phyloP scores from a whole-genome alignment of 2,113 vertebrate genomes.

The Phalacrocorax brasilianus region DNA sequence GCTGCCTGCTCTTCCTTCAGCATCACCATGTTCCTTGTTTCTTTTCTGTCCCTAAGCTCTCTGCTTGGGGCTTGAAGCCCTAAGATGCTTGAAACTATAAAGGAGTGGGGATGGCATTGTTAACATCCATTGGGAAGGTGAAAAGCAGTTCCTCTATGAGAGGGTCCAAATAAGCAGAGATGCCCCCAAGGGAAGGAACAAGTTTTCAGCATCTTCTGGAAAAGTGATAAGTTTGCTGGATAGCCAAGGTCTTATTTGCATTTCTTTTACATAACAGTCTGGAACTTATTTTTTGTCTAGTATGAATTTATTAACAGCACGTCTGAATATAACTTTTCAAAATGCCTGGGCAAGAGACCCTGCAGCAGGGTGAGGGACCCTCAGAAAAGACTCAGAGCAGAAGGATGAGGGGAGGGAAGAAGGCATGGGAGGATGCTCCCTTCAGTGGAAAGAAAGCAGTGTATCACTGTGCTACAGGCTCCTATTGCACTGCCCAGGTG shows the following conservation, averaged over 20 bases:
- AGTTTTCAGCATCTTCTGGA: neutral
- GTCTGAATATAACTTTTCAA: neutral
- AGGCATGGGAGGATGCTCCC: rapidly evolving
- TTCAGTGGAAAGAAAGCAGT: neutral
- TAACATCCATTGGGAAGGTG: neutral
- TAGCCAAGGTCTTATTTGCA: neutral
- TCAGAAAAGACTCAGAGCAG: neutral
- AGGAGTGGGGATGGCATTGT: neutral
- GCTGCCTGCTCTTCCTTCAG: neutral
- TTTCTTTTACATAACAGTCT: neutral
- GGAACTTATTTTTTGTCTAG: neutral
- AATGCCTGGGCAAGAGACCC: neutral
- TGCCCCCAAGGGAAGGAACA: neutral
- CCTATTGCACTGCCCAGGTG: too few species aligned
- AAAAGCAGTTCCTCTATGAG: neutral
- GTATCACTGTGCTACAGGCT: neutral
- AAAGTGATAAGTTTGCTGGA: neutral
- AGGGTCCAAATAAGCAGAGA: neutral
- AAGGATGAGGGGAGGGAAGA: neutral
- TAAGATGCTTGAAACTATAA: neutral
- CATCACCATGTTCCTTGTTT: neutral
- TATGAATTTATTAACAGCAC: neutral
- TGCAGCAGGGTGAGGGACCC: neutral
- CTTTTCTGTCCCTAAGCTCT: neutral
- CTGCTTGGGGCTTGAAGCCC: neutral